Percentiles rank a stretch among this genome's conserved stretches.
Evolutionary conservation across 2,888 invertebrate genomes (phyloP).

Genomic region (Orchestes rusci): DNA sequence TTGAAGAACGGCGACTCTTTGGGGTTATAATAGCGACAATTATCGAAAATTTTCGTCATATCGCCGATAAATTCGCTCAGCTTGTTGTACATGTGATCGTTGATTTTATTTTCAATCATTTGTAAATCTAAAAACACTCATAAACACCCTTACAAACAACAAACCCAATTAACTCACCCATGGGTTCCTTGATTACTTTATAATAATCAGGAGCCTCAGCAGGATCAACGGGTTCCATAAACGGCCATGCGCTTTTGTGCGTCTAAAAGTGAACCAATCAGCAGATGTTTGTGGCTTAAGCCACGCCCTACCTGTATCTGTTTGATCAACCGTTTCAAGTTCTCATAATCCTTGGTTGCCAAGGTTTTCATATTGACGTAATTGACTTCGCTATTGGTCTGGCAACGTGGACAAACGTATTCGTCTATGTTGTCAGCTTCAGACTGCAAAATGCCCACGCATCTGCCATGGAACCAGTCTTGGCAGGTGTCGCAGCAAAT

Average conservation of each 20-base stretch:
- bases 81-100: constrained; percentile 73
- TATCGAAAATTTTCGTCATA: constrained; percentile 97
- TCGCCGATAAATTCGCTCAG: constrained; percentile 95
- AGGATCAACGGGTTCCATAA: constrained; percentile 94
- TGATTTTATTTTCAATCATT: constrained; percentile 83
- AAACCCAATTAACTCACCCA: constrained; percentile 61
- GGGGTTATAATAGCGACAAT: constrained; percentile 96
- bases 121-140: constrained; percentile 69
- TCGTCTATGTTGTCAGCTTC: constrained; percentile 94
- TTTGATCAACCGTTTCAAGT: constrained; percentile 78
- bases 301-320: constrained; percentile 64
- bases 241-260: constrained; percentile 97
- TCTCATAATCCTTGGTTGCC: constrained; percentile 70
- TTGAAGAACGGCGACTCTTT: constrained; percentile 93
- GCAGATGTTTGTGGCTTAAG: neutral
- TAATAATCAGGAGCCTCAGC: constrained; percentile 96
- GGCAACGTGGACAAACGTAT: constrained; percentile 94
- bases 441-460: constrained; percentile 90
- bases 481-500: constrained; percentile 98
- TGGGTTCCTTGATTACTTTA: constrained; percentile 90
- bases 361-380: constrained; percentile 85
- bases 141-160: neutral
- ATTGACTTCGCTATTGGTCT: constrained; percentile 81
- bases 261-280: constrained; percentile 56
- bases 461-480: constrained; percentile 98